Evolutionary conservation across 2,888 invertebrate genomes (phyloP).

Genomic region (Cistogaster globosa): DNA sequence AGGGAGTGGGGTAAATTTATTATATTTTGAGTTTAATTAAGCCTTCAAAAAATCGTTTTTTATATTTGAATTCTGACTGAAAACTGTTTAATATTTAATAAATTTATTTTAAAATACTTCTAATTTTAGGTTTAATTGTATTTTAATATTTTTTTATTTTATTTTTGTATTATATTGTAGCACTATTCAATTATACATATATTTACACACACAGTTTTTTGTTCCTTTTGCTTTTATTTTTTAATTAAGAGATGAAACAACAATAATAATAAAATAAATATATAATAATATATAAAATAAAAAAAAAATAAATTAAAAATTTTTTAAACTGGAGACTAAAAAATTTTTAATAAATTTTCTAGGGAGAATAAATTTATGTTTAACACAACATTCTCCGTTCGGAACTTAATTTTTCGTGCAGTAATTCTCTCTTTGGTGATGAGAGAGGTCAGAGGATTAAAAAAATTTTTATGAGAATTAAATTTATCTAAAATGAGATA

Average conservation of each 20-base stretch:
- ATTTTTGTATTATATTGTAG: not conserved
- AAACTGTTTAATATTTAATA: slow-evolving; percentile 40
- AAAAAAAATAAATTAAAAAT: not conserved
- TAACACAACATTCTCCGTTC: too few relatives aligned
- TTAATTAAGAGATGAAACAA: not conserved
- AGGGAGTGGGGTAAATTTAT: not conserved
- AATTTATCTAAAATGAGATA: too few relatives aligned
- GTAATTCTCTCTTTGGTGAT: too few relatives aligned
- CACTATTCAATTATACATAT: slow-evolving; percentile 37
- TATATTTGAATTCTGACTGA: slow-evolving; percentile 35
- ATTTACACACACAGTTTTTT: not conserved
- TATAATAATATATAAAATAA: not conserved
- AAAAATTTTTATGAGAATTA: too few relatives aligned
- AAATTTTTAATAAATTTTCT: too few relatives aligned
- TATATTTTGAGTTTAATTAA: slow-evolving; percentile 29
- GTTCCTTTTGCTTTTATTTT: not conserved
- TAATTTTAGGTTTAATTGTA: slow-evolving; percentile 10
- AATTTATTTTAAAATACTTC: slow-evolving; percentile 44
- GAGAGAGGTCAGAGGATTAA: too few relatives aligned
- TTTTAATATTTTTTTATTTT: slow-evolving; percentile 24
- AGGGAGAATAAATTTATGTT: too few relatives aligned
- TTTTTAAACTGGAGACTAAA: too few relatives aligned
- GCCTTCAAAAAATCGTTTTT: slow-evolving; percentile 47
- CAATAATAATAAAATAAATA: too few relatives aligned
- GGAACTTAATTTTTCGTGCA: too few relatives aligned